A percentile compares a stretch with the other conserved stretches of the same genome.
These are phyloP conservation scores for Zaprionus gabonicus DNA, from an alignment of 1,140 invertebrate genomes.

Conservation along the genomic window DNA sequence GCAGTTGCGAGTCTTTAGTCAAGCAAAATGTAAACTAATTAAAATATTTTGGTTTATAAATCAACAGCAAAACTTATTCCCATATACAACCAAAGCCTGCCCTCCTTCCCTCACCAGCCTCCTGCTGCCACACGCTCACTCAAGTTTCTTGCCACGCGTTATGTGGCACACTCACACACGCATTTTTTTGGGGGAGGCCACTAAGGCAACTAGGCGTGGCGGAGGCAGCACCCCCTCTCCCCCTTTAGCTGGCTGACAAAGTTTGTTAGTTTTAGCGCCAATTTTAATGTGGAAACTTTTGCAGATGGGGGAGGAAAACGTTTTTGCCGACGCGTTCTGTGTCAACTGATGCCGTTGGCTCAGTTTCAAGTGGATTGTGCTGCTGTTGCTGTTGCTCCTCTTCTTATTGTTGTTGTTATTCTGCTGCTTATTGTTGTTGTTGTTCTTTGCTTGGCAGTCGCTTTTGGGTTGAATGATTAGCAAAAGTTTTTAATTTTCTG, in stretches of 20 bases:
- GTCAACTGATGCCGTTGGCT: slow-evolving; percentile 23
- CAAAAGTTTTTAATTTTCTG: slow-evolving; percentile 51
- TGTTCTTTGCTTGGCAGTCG: slow-evolving; percentile 10
- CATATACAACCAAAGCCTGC: slow-evolving; percentile 5
- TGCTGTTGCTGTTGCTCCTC: background rate
- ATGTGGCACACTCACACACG: slow-evolving; percentile 5
- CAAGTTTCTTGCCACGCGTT: slow-evolving; percentile 10
- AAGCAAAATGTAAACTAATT: slow-evolving; percentile 54
- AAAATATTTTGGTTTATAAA: slow-evolving; percentile 59
- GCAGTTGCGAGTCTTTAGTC: slow-evolving; percentile 11
- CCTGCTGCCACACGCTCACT: background rate
- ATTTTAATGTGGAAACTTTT: slow-evolving; percentile 58
- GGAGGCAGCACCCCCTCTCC: background rate
- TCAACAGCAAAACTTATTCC: slow-evolving; percentile 30
- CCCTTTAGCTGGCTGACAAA: slow-evolving; percentile 23
- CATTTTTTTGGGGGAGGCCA: slow-evolving; percentile 4
- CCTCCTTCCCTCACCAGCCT: background rate
- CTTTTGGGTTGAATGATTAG: slow-evolving; percentile 48
- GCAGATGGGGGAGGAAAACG: slow-evolving; percentile 16
- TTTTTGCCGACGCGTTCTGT: slow-evolving; percentile 26
- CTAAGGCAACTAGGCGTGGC: too few relatives aligned
- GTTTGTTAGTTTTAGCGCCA: slow-evolving; percentile 58
- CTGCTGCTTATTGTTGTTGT: background rate
- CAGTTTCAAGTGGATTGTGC: slow-evolving; percentile 5
- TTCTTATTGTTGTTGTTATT: background rate